Evolutionary conservation across 2,797 vertebrate species (phyloP).

Genomic region (Melanotaenia nigrans): DNA sequence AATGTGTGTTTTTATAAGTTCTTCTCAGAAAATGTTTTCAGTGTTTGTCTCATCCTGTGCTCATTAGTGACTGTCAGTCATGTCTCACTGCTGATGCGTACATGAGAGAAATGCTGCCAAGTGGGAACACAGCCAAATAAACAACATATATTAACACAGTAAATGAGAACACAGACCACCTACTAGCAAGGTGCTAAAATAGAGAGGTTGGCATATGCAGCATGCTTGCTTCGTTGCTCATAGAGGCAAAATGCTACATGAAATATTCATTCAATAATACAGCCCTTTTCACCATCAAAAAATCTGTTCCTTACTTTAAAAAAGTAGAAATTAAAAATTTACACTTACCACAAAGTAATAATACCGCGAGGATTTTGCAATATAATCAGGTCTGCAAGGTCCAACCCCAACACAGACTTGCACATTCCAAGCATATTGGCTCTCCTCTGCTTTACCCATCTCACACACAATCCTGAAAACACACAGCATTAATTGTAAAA

Average conservation of each 20-base stretch:
- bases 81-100: conserved; percentile 31
- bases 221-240: conserved; percentile 17
- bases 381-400: conserved; percentile 91
- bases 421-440: conserved; percentile 92
- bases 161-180: conserved; percentile 47
- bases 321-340: background rate
- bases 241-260: background rate
- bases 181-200: conserved; percentile 44
- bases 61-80: conserved; percentile 54
- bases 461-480: conserved; percentile 94
- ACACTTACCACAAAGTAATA: conserved; percentile 98
- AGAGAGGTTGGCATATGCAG: conserved; percentile 30
- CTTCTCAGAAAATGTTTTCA: conserved; percentile 27
- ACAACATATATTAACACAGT: conserved; percentile 46
- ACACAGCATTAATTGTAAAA: conserved; percentile 20
- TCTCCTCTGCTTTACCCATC: conserved; percentile 95
- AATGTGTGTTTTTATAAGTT: conserved; percentile 31
- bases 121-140: conserved; percentile 46
- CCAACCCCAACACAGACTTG: conserved; percentile 92
- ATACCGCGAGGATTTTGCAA: conserved; percentile 92
- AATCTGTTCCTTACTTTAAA: background rate
- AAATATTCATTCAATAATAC: background rate
- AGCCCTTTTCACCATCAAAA: conserved; percentile 12
- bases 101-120: conserved; percentile 26
- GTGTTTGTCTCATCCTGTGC: conserved; percentile 34